Conservation (phyloP, 1,140 invertebrate species). For the Idris sp. region DNA sequence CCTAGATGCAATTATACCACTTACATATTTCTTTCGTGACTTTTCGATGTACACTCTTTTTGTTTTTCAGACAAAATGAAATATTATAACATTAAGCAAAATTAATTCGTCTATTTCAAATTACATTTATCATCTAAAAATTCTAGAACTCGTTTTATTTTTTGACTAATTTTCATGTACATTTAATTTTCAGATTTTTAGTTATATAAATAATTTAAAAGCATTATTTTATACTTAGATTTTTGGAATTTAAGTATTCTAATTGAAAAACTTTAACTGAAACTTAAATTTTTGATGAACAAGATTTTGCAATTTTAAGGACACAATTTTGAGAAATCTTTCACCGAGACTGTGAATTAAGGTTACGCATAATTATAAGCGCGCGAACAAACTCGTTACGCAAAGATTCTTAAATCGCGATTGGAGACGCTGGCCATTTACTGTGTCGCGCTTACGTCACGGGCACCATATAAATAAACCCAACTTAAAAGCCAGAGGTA, state of each 20-base stretch:
- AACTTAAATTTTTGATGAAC: too few relatives aligned
- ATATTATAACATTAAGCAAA: too few relatives aligned
- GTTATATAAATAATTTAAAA: too few relatives aligned
- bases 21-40: constrained; percentile 40
- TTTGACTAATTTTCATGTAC: too few relatives aligned
- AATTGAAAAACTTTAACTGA: too few relatives aligned
- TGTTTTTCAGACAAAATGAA: constrained; percentile 21
- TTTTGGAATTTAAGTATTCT: too few relatives aligned
- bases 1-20: constrained; percentile 48
- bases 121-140: too few relatives aligned
- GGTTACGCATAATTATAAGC: constrained; percentile 45
- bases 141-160: too few relatives aligned
- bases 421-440: constrained; percentile 43
- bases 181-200: too few relatives aligned
- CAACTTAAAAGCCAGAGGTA: constrained; percentile 13
- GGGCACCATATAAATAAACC: constrained; percentile 42
- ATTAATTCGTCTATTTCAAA: too few relatives aligned
- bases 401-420: constrained; percentile 38
- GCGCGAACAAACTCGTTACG: constrained; percentile 52
- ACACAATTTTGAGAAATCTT: constrained; percentile 34
- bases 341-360: constrained; percentile 37
- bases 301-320: too few relatives aligned
- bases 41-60: constrained; percentile 46
- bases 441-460: constrained; percentile 44
- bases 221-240: too few relatives aligned